These are phyloP conservation scores for Neotoma lepida DNA, from an alignment of 2,113 vertebrate genomes.

Conservation along the genomic window DNA sequence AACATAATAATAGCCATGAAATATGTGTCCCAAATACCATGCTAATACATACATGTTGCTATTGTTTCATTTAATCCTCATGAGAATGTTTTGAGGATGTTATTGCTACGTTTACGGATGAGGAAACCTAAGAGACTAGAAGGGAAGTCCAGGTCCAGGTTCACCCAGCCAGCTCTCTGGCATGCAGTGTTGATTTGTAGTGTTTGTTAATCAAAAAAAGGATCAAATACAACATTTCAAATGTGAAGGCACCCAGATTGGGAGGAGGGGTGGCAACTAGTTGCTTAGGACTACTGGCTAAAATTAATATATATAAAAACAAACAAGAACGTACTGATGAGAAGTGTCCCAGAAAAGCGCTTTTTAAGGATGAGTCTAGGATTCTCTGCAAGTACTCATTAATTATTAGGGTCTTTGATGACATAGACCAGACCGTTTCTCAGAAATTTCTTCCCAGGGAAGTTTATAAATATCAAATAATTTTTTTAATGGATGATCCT, in stretches of 20 bases:
- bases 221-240: neutral
- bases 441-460: constrained; percentile 43
- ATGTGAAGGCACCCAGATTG: neutral
- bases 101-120: neutral
- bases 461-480: constrained; percentile 29
- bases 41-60: neutral
- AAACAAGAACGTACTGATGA: neutral
- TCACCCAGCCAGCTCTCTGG: neutral
- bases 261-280: neutral
- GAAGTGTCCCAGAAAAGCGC: neutral
- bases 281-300: neutral
- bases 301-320: neutral
- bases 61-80: neutral
- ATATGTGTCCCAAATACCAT: neutral
- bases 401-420: constrained; percentile 44
- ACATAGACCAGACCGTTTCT: neutral
- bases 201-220: neutral
- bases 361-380: neutral
- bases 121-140: neutral
- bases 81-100: neutral
- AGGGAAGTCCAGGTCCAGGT: neutral
- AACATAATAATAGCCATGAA: neutral
- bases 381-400: neutral
- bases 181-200: neutral
- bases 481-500: constrained; percentile 35